A percentile compares a stretch with the other conserved stretches of the same genome.
phyloP scores from a whole-genome alignment of 2,113 vertebrate species.

The Nycticebus coucang region DNA sequence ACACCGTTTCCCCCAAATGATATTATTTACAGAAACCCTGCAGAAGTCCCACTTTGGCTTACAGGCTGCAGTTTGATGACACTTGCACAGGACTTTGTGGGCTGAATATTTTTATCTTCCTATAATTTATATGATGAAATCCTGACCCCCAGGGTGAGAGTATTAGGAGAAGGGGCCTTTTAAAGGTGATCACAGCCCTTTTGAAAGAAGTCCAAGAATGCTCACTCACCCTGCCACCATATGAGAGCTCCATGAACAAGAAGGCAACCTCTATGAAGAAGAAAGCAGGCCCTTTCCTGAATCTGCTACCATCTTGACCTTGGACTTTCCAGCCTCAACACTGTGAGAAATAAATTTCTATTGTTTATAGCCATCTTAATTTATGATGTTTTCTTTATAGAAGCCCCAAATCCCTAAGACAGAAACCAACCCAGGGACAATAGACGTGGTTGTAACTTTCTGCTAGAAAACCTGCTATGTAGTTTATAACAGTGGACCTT shows the following conservation, averaged over 20 bases:
- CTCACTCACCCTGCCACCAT: background rate
- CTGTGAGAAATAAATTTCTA: background rate
- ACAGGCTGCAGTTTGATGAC: background rate
- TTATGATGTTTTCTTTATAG: background rate
- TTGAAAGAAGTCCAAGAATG: background rate
- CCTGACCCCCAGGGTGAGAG: background rate
- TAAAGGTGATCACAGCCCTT: background rate
- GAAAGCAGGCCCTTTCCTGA: background rate
- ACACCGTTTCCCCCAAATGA: background rate
- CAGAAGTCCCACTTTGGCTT: background rate
- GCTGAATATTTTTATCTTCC: background rate
- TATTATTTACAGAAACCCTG: background rate
- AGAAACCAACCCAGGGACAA: background rate
- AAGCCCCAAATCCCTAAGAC: background rate
- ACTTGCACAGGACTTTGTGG: too few relatives aligned
- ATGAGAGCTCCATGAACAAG: too few relatives aligned
- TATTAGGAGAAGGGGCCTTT: background rate
- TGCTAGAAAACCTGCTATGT: background rate
- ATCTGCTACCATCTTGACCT: background rate
- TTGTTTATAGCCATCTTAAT: background rate
- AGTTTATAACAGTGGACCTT: too few relatives aligned
- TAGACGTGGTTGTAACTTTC: fast-evolving
- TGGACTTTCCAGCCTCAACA: background rate
- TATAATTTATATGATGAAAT: background rate
- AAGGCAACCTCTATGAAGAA: background rate